phyloP scores from a whole-genome alignment of 1,140 invertebrate species.

The Zaprionus taronus region DNA sequence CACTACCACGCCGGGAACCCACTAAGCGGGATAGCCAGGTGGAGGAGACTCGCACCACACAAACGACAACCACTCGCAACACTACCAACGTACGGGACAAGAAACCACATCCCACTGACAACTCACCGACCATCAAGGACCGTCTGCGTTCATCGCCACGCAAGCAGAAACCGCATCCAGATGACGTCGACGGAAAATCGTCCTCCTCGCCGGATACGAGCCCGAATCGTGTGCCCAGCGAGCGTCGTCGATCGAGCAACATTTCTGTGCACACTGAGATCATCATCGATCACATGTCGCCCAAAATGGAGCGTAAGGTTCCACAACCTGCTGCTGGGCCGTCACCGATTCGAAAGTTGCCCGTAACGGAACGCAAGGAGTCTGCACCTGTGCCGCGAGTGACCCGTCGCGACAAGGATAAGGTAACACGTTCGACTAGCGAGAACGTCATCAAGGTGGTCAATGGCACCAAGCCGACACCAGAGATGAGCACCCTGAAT shows the following conservation, averaged over 20 bases:
- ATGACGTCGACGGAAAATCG: slow-evolving; percentile 64
- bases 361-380: slow-evolving; percentile 79
- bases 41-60: slow-evolving; percentile 54
- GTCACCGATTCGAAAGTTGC: slow-evolving; percentile 40
- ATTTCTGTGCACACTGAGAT: slow-evolving; percentile 81
- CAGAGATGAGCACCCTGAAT: slow-evolving; percentile 57
- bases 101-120: slow-evolving; percentile 5
- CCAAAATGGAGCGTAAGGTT: slow-evolving; percentile 71
- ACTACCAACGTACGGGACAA: neutral
- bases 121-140: slow-evolving; percentile 59
- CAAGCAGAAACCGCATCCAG: slow-evolving; percentile 57
- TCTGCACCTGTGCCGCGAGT: slow-evolving; percentile 76
- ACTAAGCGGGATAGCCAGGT: slow-evolving; percentile 54
- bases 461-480: slow-evolving; percentile 71
- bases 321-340: slow-evolving; percentile 25
- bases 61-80: slow-evolving; percentile 35
- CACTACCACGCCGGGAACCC: slow-evolving; percentile 45
- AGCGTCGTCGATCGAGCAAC: slow-evolving; percentile 79
- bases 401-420: slow-evolving; percentile 85
- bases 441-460: slow-evolving; percentile 85
- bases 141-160: slow-evolving; percentile 73
- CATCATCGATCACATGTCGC: slow-evolving; percentile 72
- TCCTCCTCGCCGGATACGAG: slow-evolving; percentile 74
- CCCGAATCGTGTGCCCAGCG: slow-evolving; percentile 60
- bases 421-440: slow-evolving; percentile 86